phyloP scores from a whole-genome alignment of 2,113 vertebrate species.

The Eublepharis macularius region DNA sequence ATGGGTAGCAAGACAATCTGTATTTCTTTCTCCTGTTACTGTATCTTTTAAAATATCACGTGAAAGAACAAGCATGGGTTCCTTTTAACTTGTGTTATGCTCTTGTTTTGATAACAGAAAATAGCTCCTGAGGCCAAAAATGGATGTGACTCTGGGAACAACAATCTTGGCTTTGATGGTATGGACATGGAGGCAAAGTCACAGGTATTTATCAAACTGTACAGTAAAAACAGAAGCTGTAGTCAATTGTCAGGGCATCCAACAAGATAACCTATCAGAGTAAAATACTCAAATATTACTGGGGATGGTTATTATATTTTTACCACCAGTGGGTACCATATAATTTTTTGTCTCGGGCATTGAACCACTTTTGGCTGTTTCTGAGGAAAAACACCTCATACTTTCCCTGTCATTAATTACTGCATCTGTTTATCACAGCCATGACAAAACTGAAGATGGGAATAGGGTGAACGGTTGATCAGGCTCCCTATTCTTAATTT shows the following conservation, averaged over 20 bases:
- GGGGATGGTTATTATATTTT: background rate
- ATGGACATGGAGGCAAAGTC: background rate
- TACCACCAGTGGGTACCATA: too few species aligned
- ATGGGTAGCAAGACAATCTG: background rate
- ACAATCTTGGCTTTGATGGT: constrained; percentile 9
- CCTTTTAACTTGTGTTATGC: background rate
- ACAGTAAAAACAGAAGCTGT: background rate
- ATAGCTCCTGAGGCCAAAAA: background rate
- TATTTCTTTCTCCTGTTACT: background rate
- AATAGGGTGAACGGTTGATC: background rate
- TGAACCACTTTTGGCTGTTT: background rate
- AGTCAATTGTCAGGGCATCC: background rate
- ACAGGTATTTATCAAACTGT: background rate
- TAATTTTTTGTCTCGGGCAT: background rate
- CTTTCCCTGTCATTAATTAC: background rate
- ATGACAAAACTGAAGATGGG: background rate
- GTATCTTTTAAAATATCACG: background rate
- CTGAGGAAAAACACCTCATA: background rate
- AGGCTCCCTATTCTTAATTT: background rate
- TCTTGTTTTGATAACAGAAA: constrained; percentile 9
- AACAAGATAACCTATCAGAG: background rate
- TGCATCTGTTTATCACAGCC: background rate
- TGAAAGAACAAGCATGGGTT: background rate
- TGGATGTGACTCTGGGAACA: background rate
- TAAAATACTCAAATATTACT: background rate